Evolutionary conservation across 2,113 vertebrate species (phyloP), one percentile per base, ranked within the genome.

Genomic region (Podilymbus podiceps): DNA sequence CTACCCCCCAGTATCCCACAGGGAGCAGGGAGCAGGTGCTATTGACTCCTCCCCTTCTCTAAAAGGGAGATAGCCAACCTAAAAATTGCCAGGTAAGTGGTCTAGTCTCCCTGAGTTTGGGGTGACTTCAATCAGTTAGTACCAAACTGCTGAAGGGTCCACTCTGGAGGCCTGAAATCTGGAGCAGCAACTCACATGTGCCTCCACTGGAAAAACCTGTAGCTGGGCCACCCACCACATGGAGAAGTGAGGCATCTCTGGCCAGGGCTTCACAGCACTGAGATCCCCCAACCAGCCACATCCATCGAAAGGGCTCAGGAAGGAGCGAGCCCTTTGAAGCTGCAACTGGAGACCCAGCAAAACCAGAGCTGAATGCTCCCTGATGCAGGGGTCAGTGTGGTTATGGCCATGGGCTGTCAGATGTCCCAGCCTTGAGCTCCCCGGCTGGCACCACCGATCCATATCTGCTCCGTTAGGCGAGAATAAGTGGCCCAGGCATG

Each of bases 211-310:
- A 60, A 81, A 77, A 28, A 73, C 28, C 46, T 73, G 59, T 52
- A 75, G 58, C 71, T 59, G 47, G 75, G 25, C 33, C 47, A 53
- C n/a, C 31, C 3, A 9, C 73, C n/a, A 8, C 33, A 28, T 8
- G 22, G 52, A 49, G 27, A 56, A 44, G 3, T 28, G 31, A 6
- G 5, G 38, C 4, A 2, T 71, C 67, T 76, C 24, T 53, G 25
- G 8, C 20, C 1, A 0, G 23, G 52, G n/a, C 52, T 62, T 62
- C 4, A 2, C 53, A 79, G 52, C 60, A 64, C 24, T 1, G 2
- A 73, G 22, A 47, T 71, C 24, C 20, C 23, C 23, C 2, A 1
- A 2, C 10, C 64, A 66, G 67, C 47, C 73, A 35, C 64, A 73
- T 79, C 50, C 14, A 4, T 60, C 4, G 1, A 56, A 59, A 62